A percentile compares a stretch with the other conserved stretches of the same genome.
These are phyloP conservation scores for Bolborhynchus lineola DNA, from an alignment of 2,113 vertebrate genomes.

Conservation along the genomic window DNA sequence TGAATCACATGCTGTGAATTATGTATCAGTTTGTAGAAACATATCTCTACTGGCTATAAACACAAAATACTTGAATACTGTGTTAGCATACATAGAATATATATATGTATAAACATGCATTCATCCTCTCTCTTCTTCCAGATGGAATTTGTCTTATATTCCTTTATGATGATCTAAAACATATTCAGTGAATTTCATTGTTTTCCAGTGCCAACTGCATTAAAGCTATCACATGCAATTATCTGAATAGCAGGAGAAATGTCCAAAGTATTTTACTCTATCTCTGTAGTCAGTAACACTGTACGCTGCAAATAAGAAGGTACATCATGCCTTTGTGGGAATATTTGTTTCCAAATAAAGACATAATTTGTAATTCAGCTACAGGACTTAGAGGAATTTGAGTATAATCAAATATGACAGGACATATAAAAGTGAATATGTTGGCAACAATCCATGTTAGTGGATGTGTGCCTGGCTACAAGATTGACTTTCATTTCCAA, in stretches of 20 bases:
- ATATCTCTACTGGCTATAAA: background rate
- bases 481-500: constrained; percentile 25
- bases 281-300: background rate
- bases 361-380: constrained; percentile 45
- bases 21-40: background rate
- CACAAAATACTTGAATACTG: background rate
- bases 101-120: too few relatives aligned
- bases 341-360: constrained; percentile 51
- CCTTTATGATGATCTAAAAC: background rate
- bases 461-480: background rate
- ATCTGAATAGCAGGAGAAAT: background rate
- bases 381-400: background rate
- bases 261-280: background rate
- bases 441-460: background rate
- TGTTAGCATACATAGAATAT: background rate
- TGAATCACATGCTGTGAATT: background rate
- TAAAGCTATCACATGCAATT: background rate
- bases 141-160: background rate
- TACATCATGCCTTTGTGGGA: constrained; percentile 6
- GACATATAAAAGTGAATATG: background rate
- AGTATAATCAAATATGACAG: constrained; percentile 34
- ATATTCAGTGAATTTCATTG: background rate
- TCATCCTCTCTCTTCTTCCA: background rate
- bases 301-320: background rate
- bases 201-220: background rate